Base-by-base conservation (phyloP, 1,140 invertebrate genomes). In the Drosophila kikkawai region DNA sequence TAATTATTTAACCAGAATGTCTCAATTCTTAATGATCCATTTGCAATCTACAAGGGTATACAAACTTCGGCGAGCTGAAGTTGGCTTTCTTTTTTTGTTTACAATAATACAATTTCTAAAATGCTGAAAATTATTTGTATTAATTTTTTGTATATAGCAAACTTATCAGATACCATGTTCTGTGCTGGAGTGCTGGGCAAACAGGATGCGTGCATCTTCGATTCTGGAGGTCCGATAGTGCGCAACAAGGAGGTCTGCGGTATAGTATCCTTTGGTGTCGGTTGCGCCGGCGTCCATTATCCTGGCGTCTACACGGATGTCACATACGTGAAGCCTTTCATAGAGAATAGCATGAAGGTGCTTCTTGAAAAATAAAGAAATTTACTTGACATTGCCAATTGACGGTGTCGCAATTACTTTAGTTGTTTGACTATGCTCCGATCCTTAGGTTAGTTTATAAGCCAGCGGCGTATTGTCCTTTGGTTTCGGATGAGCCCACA, bases 301-400 rank as follows among this genome's bases (percentile, higher is more conserved):
- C 80, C 91, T 0, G 91, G 91, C 12, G 86, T 92, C 22, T 92
- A 92, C 19, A 91, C 91, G 8, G 81, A 80, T 47, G 44, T 91
- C 5, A 37, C 45, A 42, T 78, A 67, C 44, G 73, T 94, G 93
- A n/a, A 69, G 22, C 76, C 76, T 12, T 92, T 92, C 8, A 88
- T 92, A 12, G 29, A 64, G 11, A 8, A 34, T 0, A 29, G 47
- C 37, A 67, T 85, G 19, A 17, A 65, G 4, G 32, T 1, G n/a
- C 4, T 19, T 6, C 8, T 55, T 8, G 22, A 1, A 1, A 15
- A 22, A 37, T 15, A 53, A 53, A 34, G 7, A 34, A 19, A 53
- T 34, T 6, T 2, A 13, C n/a, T 12, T 17, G 5, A 11, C 5
- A 17, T 34, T 17, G 4, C 9, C 9, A 51, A 17, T 8, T 17